phyloP scores from a whole-genome alignment of 2,888 invertebrate genomes.

The Stenodera caucasica region DNA sequence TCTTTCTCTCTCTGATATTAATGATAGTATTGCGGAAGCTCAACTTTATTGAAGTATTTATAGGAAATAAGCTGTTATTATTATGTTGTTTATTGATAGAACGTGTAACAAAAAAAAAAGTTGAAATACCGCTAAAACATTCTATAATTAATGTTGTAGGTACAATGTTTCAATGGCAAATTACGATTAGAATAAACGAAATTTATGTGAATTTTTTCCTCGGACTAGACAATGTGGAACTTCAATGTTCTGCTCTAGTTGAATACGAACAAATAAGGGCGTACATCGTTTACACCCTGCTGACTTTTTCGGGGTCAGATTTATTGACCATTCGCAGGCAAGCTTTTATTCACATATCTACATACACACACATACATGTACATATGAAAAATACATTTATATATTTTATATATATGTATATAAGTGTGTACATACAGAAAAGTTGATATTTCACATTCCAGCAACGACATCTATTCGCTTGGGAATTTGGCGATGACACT shows the following conservation, averaged over 20 bases:
- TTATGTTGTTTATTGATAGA: too few species aligned
- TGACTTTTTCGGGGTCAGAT: conserved; percentile 36
- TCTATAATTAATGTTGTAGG: background rate
- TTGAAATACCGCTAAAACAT: background rate
- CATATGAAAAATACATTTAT: background rate
- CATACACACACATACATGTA: background rate
- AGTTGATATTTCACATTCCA: conserved; percentile 5
- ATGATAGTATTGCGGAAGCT: too few species aligned
- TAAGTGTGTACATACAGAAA: background rate
- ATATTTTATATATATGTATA: background rate
- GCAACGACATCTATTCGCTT: background rate
- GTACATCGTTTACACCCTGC: conserved; percentile 21
- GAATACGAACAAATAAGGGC: background rate
- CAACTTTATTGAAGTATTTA: too few species aligned
- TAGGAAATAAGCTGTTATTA: too few species aligned
- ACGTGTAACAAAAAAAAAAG: background rate
- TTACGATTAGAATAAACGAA: background rate
- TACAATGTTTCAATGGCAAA: background rate
- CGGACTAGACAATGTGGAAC: background rate
- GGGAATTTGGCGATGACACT: conserved; percentile 3
- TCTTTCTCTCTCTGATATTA: too few species aligned
- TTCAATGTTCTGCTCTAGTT: conserved; percentile 7
- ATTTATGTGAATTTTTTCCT: background rate
- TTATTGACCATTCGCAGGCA: conserved; percentile 39
- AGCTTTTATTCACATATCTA: conserved; percentile 29